phyloP scores from a whole-genome alignment of 2,113 vertebrate genomes.

The Chaetorhynchus papuensis region DNA sequence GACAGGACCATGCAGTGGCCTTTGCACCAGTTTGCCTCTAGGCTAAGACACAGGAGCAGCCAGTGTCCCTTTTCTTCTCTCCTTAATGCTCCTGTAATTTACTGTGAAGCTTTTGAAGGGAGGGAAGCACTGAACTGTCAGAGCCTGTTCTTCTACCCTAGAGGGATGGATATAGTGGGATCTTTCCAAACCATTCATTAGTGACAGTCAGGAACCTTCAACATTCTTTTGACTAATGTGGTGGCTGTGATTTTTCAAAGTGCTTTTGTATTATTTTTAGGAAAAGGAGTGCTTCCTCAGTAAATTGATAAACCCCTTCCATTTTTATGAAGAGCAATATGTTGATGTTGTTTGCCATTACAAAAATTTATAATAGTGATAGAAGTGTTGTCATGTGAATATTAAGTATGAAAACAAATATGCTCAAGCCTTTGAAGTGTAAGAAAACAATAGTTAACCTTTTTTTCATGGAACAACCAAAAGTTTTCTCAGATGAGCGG shows the following conservation, averaged over 20 bases:
- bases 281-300: background rate
- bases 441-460: slow-evolving; percentile 12
- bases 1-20: background rate
- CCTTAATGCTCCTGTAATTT: background rate
- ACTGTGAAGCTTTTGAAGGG: background rate
- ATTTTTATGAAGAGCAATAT: background rate
- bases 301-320: background rate
- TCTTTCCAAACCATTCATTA: background rate
- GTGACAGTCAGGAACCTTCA: background rate
- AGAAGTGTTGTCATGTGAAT: background rate
- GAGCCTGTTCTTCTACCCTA: background rate
- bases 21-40: background rate
- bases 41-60: background rate
- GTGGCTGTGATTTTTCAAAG: background rate
- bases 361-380: background rate
- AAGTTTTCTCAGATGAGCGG: background rate
- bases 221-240: background rate
- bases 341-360: background rate
- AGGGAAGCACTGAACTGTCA: background rate
- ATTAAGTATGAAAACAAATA: slow-evolving; percentile 27
- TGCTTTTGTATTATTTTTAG: background rate
- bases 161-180: background rate
- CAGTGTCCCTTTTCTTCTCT: background rate
- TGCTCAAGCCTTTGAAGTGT: slow-evolving; percentile 9
- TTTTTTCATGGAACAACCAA: background rate